These are phyloP conservation scores for Brachyrhaphis roseni DNA, from an alignment of 2,797 vertebrate genomes.

Conservation along the genomic window DNA sequence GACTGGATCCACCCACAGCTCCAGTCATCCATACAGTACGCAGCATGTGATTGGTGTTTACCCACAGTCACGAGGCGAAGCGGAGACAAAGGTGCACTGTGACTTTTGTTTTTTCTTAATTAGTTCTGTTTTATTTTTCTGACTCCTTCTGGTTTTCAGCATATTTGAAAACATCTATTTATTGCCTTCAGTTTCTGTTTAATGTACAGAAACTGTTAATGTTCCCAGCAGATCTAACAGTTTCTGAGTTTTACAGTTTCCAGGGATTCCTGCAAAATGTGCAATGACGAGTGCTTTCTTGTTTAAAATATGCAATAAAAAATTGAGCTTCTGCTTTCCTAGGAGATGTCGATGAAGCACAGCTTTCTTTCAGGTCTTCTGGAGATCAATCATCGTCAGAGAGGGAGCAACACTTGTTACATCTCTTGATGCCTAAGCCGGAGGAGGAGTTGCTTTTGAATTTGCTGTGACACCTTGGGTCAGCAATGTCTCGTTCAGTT, in stretches of 20 bases:
- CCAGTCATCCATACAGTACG: constrained; percentile 26
- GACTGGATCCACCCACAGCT: constrained; percentile 49
- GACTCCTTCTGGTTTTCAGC: neutral
- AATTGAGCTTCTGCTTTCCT: neutral
- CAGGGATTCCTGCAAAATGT: neutral
- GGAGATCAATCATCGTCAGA: neutral
- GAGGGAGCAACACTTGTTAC: neutral
- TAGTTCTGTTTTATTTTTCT: neutral
- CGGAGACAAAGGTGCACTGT: constrained; percentile 11
- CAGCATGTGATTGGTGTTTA: constrained; percentile 26
- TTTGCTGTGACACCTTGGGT: neutral
- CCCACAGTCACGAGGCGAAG: constrained; percentile 49
- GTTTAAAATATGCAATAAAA: neutral
- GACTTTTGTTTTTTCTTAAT: constrained; percentile 6
- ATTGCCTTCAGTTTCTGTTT: neutral
- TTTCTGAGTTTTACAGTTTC: neutral
- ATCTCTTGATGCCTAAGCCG: neutral
- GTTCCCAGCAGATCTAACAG: neutral
- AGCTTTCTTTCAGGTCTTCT: neutral
- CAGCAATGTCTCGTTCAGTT: neutral
- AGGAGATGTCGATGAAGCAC: neutral
- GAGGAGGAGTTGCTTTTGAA: neutral
- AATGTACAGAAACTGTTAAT: neutral
- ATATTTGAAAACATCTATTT: neutral
- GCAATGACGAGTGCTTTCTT: neutral